Evolutionary conservation across 2,888 invertebrate genomes (phyloP), one percentile per base, ranked within the genome.

Genomic region (Pelosia muscerda): DNA sequence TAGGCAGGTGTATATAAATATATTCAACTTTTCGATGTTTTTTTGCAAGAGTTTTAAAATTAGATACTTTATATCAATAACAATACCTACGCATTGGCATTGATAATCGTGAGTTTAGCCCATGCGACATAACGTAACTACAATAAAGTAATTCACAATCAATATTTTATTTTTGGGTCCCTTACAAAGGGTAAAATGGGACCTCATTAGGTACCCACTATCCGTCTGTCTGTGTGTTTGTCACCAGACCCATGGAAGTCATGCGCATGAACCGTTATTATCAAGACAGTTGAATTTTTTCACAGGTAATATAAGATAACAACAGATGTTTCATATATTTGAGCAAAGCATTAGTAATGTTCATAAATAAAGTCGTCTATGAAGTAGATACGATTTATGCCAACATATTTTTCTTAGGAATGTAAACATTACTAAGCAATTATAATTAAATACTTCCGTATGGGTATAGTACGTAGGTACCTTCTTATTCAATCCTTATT

Each of bases 341-440:
- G 38, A 38, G 38, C 13, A 38, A 34, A 42, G 6, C 42, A 42
- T 19, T 42, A n/a, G n/a, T n/a, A n/a, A 19, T 4, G 19, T 19
- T 42, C 19, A 19, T 42, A 42, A 42, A 42, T 19, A 19, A 42
- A 19, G 42, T 4, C 38, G 38, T 42, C 6, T 6, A 19, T 19
- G 15, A 42, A 19, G 19, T 42, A 28, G 4, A 3, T 28, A 19
- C 19, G 42, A 42, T 42, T 19, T 19, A 42, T 42, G 42, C 19
- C n/a, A 34, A 13, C 34, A 58, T 34, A 31, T 13, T 22, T 58
- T 9, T 22, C 22, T 34, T 2, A 31, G 23, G 31, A 58, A 58
- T 58, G 58, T 58, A 2, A 58, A 23, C 22, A 34, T 31, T 22
- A 31, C 22, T 34, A 31, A 58, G n/a, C 58, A 58, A 58, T 22